These are phyloP conservation scores for Ectobius pallidus DNA, from an alignment of 2,888 invertebrate genomes.

Conservation along the genomic window DNA sequence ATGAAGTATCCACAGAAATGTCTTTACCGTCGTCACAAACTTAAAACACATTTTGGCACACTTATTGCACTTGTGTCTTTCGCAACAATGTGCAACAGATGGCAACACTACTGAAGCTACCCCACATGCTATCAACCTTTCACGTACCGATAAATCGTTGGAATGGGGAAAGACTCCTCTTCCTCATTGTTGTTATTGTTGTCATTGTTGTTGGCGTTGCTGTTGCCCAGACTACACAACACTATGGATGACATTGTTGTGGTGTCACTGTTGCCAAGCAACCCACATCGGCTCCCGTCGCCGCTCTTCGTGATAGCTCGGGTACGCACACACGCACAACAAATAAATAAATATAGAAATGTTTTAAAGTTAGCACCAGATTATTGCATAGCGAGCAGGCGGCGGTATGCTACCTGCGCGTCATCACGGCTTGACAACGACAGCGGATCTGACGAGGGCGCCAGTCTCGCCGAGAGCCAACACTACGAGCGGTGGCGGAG, in stretches of 20 bases:
- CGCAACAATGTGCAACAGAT: too few relatives aligned
- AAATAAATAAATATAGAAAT: too few relatives aligned
- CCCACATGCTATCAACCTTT: too few relatives aligned
- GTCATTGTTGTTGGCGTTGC: slow-evolving; percentile 70
- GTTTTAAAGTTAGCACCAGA: too few relatives aligned
- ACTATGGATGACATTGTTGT: slow-evolving; percentile 75
- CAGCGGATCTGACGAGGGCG: not conserved
- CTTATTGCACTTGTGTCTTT: too few relatives aligned
- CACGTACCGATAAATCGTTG: slow-evolving; percentile 84
- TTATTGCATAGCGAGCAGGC: too few relatives aligned
- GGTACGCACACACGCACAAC: not conserved
- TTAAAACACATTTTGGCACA: too few relatives aligned
- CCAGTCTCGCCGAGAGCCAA: not conserved
- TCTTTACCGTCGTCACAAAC: too few relatives aligned
- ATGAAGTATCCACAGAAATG: too few relatives aligned
- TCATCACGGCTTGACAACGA: not conserved
- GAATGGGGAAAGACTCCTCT: slow-evolving; percentile 78
- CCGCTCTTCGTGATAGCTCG: not conserved
- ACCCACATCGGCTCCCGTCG: not conserved
- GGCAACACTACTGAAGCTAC: too few relatives aligned
- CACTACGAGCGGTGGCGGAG: too few relatives aligned
- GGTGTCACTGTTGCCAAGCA: slow-evolving; percentile 34
- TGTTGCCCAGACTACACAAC: slow-evolving; percentile 66
- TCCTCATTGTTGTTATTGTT: slow-evolving; percentile 80
- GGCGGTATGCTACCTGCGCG: too few relatives aligned